phyloP scores from a whole-genome alignment of 2,113 vertebrate species.

The Siphamia tubifer region DNA sequence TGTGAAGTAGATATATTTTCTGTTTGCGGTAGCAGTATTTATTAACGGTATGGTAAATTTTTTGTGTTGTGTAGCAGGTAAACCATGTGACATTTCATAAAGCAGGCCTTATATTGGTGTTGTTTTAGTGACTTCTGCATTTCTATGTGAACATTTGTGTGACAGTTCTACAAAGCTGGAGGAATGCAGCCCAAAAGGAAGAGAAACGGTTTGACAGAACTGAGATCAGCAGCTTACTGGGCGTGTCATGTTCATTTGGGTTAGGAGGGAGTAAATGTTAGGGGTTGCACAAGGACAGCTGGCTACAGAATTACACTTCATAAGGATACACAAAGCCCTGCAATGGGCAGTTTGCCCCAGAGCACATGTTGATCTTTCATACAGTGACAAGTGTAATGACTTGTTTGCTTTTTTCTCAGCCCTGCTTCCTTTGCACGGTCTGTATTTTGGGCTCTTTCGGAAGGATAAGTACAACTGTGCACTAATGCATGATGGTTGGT shows the following conservation, averaged over 20 bases:
- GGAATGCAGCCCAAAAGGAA: background rate
- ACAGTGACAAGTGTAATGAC: constrained; percentile 42
- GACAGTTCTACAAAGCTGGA: background rate
- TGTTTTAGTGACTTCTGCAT: background rate
- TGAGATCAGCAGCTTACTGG: constrained; percentile 30
- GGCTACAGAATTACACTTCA: constrained; percentile 31
- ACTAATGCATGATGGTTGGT: background rate
- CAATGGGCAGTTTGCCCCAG: constrained; percentile 33
- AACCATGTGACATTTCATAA: background rate
- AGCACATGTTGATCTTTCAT: constrained; percentile 30
- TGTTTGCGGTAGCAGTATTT: constrained; percentile 1
- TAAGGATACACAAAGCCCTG: constrained; percentile 22
- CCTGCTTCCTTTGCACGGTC: background rate
- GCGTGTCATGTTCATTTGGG: constrained; percentile 35
- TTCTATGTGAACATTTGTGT: background rate
- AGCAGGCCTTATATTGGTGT: background rate
- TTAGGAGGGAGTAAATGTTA: constrained; percentile 44
- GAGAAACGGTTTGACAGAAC: constrained; percentile 18
- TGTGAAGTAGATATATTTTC: background rate
- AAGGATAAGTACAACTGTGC: background rate
- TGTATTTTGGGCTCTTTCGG: constrained; percentile 35
- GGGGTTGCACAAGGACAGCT: constrained; percentile 39
- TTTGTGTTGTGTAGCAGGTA: background rate
- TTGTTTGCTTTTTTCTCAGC: constrained; percentile 35
- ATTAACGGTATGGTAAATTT: too few species aligned